Evolutionary conservation across 2,888 invertebrate genomes (phyloP), one percentile per base, ranked within the genome.

Genomic region (Saturnia japonica): DNA sequence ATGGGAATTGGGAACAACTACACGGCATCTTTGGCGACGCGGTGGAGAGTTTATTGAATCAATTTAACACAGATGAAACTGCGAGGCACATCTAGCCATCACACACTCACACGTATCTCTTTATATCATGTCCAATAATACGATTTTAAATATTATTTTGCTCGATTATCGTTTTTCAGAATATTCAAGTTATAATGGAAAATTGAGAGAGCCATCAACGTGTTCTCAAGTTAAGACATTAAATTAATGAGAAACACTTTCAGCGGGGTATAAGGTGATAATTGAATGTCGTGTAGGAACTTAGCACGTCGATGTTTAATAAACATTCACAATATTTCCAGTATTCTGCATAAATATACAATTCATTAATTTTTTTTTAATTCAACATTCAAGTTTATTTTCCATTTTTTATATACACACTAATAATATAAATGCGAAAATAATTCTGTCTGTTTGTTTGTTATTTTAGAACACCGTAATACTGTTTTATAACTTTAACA

Each of bases 181-280:
- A 66, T 62, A 70, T 72, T 47, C 68, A 68, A 19, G 67, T 71
- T 54, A 67, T 69, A 67, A 71, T 70, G 68, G 42, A 40, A 72
- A 71, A 72, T 71, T 71, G 68, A 70, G 69, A 73, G 70, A 72
- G 70, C 71, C 72, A 72, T 68, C 69, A 72, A 73, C 72, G 77
- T 75, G 76, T 72, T 77, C 72, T 71, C 76, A 79, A 80, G 82
- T 83, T 81, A 84, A 83, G 79, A 82, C 80, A 83, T 84, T 84
- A 85, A 76, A 75, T 78, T 80, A 79, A 82, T 80, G 76, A 57
- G 72, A 72, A 70, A 72, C 68, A 71, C 79, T 78, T 79, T 78
- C 75, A 71, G 75, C 71, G 71, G 47, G 70, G n/a, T 74, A 72
- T 75, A 77, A 77, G 75, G 78, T 75, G 79, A 77, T 84, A 83